A percentile compares a stretch with the other conserved stretches of the same genome.
Conservation (phyloP, 30 jellyfish, hydroid and myxozoan genomes). For the Cassiopea xamachana region DNA sequence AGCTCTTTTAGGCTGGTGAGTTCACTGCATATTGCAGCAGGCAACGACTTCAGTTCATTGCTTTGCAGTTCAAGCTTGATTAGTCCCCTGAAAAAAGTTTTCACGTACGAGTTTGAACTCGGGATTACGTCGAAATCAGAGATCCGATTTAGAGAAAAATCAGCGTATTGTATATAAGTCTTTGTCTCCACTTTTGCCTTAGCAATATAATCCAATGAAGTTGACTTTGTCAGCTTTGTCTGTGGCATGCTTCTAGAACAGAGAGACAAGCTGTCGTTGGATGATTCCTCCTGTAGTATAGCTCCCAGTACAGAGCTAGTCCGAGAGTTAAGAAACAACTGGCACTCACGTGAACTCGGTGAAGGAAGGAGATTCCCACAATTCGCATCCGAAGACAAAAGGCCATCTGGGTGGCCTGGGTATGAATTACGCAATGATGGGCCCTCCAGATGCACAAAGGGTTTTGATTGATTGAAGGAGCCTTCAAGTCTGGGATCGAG, state of each 20-base stretch:
- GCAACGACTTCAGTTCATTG: slow-evolving; percentile 60
- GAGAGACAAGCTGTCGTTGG: slow-evolving; percentile 19
- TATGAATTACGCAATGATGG: slow-evolving; percentile 65
- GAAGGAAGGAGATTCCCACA: slow-evolving; percentile 49
- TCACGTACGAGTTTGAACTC: slow-evolving; percentile 15
- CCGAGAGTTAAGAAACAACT: slow-evolving; percentile 13
- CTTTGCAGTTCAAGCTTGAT: slow-evolving; percentile 74
- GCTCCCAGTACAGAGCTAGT: slow-evolving; percentile 9
- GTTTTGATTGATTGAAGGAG: slow-evolving; percentile 44
- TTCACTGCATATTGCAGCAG: slow-evolving; percentile 40
- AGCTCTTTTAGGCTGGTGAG: slow-evolving; percentile 62
- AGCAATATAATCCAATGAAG: slow-evolving; percentile 3
- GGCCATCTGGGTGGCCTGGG: slow-evolving; percentile 88
- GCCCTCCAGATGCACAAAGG: slow-evolving; percentile 41
- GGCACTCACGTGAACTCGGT: slow-evolving; percentile 17
- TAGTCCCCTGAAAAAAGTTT: slow-evolving; percentile 64
- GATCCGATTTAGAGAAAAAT: slow-evolving; percentile 79
- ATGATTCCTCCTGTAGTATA: not conserved
- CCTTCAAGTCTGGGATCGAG: slow-evolving; percentile 85
- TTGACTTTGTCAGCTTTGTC: slow-evolving; percentile 3
- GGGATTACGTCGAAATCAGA: slow-evolving; percentile 53
- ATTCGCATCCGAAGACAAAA: slow-evolving; percentile 58
- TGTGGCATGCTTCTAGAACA: not conserved
- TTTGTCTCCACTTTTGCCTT: slow-evolving; percentile 19
- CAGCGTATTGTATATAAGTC: slow-evolving; percentile 71